These are phyloP conservation scores for Microplitis demolitor DNA, from an alignment of 1,140 invertebrate genomes.

Conservation along the genomic window DNA sequence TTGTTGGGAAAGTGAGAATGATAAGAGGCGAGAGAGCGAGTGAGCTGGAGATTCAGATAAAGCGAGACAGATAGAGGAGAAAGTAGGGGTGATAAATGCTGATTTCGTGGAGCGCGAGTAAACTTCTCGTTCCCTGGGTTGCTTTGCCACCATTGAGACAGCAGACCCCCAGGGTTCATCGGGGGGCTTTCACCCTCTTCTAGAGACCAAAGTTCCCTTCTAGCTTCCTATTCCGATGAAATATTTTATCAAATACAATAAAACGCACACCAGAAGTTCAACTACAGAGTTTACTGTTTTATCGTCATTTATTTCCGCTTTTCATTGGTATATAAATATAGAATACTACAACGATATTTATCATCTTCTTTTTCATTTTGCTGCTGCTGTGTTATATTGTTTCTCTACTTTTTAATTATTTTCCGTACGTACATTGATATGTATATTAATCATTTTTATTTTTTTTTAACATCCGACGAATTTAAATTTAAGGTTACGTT, in stretches of 20 bases:
- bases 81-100: slow-evolving; percentile 50
- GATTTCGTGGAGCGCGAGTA: slow-evolving; percentile 38
- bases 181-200: neutral
- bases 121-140: slow-evolving; percentile 2
- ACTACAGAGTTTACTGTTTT: neutral
- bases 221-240: slow-evolving; percentile 13
- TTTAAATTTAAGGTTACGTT: no score
- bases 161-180: neutral
- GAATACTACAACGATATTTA: neutral
- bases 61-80: no score
- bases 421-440: no score
- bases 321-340: neutral
- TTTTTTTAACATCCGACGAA: no score
- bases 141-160: neutral
- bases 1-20: slow-evolving; percentile 39
- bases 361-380: neutral
- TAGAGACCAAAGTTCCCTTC: neutral
- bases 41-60: no score
- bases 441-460: no score
- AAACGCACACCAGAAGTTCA: slow-evolving; percentile 5
- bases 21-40: no score
- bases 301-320: neutral
- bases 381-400: no score
- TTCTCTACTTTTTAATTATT: no score
- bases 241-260: slow-evolving; percentile 27